phyloP scores from a whole-genome alignment of 35 echinoderm and acorn worm species.

The Strongylocentrotus purpuratus region DNA sequence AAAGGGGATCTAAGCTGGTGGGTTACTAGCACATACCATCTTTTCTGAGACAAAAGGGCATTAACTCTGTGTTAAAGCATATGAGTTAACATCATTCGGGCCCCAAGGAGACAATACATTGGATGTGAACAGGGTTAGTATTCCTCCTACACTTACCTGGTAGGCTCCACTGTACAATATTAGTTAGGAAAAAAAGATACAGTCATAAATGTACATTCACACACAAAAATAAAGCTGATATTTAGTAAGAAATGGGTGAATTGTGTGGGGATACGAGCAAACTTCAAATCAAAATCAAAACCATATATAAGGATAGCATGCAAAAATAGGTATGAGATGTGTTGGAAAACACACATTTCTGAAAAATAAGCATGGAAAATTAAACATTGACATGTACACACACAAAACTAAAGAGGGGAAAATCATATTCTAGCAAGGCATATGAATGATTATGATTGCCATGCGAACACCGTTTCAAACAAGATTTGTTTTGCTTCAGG shows the following conservation, averaged over 20 bases:
- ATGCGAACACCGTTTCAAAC: constrained; percentile 3
- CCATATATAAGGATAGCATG: background rate
- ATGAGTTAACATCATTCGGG: too few species aligned
- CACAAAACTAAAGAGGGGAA: background rate
- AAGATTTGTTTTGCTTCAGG: background rate
- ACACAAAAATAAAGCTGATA: constrained; percentile 12
- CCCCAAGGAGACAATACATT: too few species aligned
- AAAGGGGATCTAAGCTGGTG: too few species aligned
- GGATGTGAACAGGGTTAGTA: background rate
- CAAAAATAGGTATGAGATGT: background rate
- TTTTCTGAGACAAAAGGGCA: too few species aligned
- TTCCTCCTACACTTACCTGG: background rate
- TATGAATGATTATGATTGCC: constrained; percentile 13
- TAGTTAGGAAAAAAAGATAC: background rate
- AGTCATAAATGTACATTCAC: background rate
- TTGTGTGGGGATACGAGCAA: background rate
- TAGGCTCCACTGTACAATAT: background rate
- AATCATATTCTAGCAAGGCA: constrained; percentile 14
- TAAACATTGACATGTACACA: background rate
- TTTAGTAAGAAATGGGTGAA: background rate
- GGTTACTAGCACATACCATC: too few species aligned
- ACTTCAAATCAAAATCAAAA: background rate
- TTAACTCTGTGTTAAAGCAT: too few species aligned
- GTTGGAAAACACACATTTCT: constrained; percentile 2
- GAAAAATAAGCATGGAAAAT: constrained; percentile 3